Percentiles rank a stretch among this genome's conserved stretches.
phyloP scores from a whole-genome alignment of 2,888 invertebrate genomes.

The Apodemia duryi region DNA sequence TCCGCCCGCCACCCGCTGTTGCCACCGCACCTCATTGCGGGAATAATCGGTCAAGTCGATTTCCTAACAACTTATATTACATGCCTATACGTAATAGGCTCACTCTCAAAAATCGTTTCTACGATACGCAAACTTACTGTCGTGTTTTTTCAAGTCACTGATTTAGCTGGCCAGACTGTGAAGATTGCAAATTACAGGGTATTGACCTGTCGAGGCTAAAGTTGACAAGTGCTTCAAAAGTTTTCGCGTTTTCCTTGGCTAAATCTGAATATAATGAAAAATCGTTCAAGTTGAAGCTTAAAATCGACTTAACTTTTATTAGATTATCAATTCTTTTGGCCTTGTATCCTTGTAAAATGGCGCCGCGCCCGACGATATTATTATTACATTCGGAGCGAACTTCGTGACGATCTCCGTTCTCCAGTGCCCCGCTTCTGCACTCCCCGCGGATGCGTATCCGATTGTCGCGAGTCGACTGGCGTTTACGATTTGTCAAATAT shows the following conservation, averaged over 20 bases:
- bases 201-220: constrained; percentile 56
- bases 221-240: neutral
- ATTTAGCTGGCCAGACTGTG: constrained; percentile 3
- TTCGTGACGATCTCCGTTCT: constrained; percentile 76
- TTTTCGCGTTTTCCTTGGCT: constrained; percentile 34
- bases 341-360: constrained; percentile 78
- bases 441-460: constrained; percentile 77
- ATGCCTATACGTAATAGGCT: constrained; percentile 22
- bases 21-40: constrained; percentile 65
- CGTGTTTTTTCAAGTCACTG: constrained; percentile 9
- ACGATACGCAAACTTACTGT: constrained; percentile 13
- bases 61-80: constrained; percentile 39
- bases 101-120: constrained; percentile 11
- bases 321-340: constrained; percentile 64
- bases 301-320: constrained; percentile 41
- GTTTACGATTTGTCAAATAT: constrained; percentile 77
- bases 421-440: constrained; percentile 46
- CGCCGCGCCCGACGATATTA: constrained; percentile 70
- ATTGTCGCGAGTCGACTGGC: constrained; percentile 72
- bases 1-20: constrained; percentile 61
- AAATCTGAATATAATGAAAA: constrained; percentile 19
- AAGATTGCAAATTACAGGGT: constrained; percentile 55
- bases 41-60: constrained; percentile 70
- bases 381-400: constrained; percentile 77
- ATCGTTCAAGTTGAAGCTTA: constrained; percentile 28